phyloP scores from a whole-genome alignment of 2,113 vertebrate species.

The Catharus fuscescens region DNA sequence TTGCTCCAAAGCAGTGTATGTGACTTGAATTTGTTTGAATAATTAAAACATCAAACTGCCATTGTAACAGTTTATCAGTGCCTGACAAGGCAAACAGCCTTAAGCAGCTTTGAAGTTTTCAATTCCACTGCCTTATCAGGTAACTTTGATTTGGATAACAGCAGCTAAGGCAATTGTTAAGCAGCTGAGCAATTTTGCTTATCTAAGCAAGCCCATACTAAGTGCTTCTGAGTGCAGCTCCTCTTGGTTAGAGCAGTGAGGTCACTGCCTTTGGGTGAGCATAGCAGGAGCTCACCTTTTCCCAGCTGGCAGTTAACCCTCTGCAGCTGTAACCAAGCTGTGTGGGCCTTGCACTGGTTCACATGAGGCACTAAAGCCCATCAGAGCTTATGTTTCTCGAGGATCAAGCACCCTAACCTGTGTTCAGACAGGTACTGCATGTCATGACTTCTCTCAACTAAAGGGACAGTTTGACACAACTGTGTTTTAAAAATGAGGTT shows the following conservation, averaged over 20 bases:
- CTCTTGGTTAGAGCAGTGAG: not conserved
- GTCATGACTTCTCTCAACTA: not conserved
- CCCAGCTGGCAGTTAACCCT: not conserved
- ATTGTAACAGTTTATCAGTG: not conserved
- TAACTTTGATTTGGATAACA: not conserved
- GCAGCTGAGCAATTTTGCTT: not conserved
- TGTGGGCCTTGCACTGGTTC: not conserved
- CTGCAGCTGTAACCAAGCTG: not conserved
- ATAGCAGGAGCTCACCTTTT: not conserved
- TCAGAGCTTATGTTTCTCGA: not conserved
- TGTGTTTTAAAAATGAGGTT: not conserved
- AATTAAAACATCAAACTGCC: not conserved
- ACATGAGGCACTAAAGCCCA: not conserved
- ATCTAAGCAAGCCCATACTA: not conserved
- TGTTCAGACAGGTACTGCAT: not conserved
- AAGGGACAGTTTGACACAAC: not conserved
- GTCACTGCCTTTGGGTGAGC: not conserved
- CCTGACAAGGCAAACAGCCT: not conserved
- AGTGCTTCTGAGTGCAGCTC: not conserved
- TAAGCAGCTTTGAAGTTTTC: not conserved
- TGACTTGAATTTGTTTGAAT: not conserved
- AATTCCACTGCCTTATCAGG: not conserved
- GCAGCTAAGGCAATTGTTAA: not conserved
- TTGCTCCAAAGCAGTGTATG: not conserved
- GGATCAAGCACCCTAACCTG: not conserved